Evolutionary conservation across 1,140 invertebrate genomes (phyloP), one percentile per base, ranked within the genome.

Genomic region (Cheumatopsyche charites): DNA sequence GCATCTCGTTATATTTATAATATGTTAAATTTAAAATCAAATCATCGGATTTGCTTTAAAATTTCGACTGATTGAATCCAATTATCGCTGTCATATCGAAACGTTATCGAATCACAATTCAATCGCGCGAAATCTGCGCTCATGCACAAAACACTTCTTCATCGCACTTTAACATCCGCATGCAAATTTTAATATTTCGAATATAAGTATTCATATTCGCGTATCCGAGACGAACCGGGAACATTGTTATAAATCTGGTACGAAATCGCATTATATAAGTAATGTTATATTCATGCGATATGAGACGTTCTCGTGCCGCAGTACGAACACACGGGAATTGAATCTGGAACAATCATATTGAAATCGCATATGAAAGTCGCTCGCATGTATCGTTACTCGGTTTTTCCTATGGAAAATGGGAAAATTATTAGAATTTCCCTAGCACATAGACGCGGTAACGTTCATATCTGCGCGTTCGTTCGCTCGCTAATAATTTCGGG

Each of bases 201-300:
- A 36, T 36, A 36, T 36, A 36, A 3, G 9, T 36, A n/a, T n/a
- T n/a, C n/a, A 36, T 9, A 36, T 36, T 9, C 29, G 29, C 9
- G 29, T 36, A 3, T 9, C 29, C 9, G 29, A 36, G 29, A 36
- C 29, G 29, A 36, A 36, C 29, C n/a, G 29, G 15, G 19, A 52
- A 52, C 47, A 52, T 52, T 52, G 47, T 52, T 52, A 52, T 52
- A 52, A 52, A 52, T 52, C 47, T 52, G 47, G 47, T 52, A 52
- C 15, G 47, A 52, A 52, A 52, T 52, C 47, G 47, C 47, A 52
- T 52, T 52, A 52, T 52, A 52, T 52, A 52, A 52, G 47, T 52
- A 52, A 52, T 52, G 47, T 52, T 52, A 52, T 52, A 52, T 52
- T 52, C 47, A 52, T 52, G 47, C 15, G 29, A 2, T 52, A 52